Base-by-base conservation (phyloP, 2,797 vertebrate species). In the Falco berigora region DNA sequence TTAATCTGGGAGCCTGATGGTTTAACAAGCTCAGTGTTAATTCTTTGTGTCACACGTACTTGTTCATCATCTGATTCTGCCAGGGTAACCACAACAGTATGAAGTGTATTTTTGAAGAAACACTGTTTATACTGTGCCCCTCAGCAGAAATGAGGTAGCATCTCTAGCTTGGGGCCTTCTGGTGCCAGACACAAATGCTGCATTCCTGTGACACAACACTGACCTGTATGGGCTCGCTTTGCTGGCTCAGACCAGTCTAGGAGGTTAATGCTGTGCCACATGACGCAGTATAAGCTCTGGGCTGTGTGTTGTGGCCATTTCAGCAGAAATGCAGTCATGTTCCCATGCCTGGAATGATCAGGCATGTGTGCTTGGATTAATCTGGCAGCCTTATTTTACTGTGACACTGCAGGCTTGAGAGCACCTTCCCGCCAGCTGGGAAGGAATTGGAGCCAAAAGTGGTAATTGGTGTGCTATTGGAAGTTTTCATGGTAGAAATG, bases 251-350 rank as follows among this genome's bases (percentile, higher is more conserved):
- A 50, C 8, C 50, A 5, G 27, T 36, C 22, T 32, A 19, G 50
- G 50, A 27, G 52, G 38, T 44, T 19, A 73, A 25, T 4, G 6
- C 52, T n/a, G 61, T n/a, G 68, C 61, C 40, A 42, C 2, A 2
- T 17, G 30, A 62, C 4, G 24, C 71, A 53, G 2, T 14, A 3
- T 10, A 13, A 56, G 36, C 34, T 40, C 62, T 67, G 69, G 53
- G 78, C 32, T 32, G 22, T 11, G 30, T 8, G 44, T 27, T 36
- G 15, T 0, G 2, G 40, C 63, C 0, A 0, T 62, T 75, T 19
- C 1, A 3, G 40, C 18, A 36, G 78, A 47, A 55, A 16, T 9
- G 17, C 10, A 15, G 53, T 55, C 10, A 6, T 1, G 2, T 69
- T 76, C 63, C 50, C 12, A 1, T 22, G 16, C 24, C n/a, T 74